Evolutionary conservation across 2,797 vertebrate genomes (phyloP).

Genomic region (Pangasius mekongensis): DNA sequence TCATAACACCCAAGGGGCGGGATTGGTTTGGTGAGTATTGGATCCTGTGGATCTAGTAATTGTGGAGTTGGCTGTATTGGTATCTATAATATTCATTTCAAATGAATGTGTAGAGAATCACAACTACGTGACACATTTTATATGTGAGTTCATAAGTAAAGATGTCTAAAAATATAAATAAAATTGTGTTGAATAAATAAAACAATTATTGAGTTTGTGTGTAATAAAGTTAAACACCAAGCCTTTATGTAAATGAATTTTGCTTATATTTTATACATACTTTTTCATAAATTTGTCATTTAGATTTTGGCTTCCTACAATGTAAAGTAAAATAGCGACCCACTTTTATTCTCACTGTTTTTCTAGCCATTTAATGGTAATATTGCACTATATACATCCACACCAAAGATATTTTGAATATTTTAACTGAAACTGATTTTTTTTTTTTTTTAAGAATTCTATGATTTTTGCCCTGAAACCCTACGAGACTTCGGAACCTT

Average conservation of each 20-base stretch:
- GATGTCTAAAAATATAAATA: not conserved
- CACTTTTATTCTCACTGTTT: not conserved
- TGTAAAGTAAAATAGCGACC: not conserved
- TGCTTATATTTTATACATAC: not conserved
- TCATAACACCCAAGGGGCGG: not conserved
- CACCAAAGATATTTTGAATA: not conserved
- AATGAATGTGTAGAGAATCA: not conserved
- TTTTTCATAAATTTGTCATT: not conserved
- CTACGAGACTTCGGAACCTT: constrained; percentile 32
- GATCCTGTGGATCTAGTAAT: not conserved
- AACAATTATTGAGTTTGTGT: not conserved
- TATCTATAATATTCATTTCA: not conserved
- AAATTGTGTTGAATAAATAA: not conserved
- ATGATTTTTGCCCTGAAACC: too few species aligned
- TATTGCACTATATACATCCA: not conserved
- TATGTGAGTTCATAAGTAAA: not conserved
- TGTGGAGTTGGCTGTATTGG: not conserved
- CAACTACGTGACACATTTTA: not conserved
- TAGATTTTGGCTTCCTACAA: not conserved
- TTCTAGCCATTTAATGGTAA: not conserved
- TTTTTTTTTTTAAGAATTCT: not conserved
- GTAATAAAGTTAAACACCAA: not conserved
- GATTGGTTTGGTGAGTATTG: not conserved
- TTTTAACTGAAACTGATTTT: not conserved
- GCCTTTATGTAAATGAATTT: not conserved